Evolutionary conservation across 2,797 vertebrate genomes (phyloP).

Genomic region (Tarsius wallacei): DNA sequence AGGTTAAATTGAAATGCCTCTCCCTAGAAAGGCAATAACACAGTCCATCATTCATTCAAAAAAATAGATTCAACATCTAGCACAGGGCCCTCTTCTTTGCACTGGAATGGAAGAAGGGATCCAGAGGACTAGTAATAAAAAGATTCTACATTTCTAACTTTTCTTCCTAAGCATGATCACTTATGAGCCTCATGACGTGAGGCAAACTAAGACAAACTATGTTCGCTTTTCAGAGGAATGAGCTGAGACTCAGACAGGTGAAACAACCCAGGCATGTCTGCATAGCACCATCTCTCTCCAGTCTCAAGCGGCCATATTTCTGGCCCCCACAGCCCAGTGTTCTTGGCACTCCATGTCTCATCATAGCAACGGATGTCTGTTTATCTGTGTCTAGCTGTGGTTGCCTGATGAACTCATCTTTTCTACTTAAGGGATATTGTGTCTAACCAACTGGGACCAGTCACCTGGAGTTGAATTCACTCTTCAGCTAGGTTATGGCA

Average conservation of each 20-base stretch:
- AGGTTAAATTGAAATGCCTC: conserved; percentile 25
- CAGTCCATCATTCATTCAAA: neutral
- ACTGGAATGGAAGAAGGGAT: neutral
- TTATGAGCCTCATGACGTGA: neutral
- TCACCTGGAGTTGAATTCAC: neutral
- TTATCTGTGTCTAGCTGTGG: neutral
- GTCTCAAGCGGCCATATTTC: neutral
- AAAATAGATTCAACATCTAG: neutral
- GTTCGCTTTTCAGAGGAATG: neutral
- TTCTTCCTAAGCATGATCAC: neutral
- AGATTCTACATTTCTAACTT: neutral
- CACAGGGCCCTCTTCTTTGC: neutral
- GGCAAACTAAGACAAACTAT: neutral
- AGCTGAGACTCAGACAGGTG: neutral
- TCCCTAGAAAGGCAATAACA: neutral
- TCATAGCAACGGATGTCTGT: neutral
- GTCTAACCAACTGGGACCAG: neutral
- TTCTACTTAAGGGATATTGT: neutral
- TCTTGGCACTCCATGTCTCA: neutral
- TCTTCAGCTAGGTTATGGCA: neutral
- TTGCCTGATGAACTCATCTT: neutral
- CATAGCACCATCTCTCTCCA: neutral
- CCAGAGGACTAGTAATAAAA: neutral
- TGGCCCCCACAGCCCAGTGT: neutral
- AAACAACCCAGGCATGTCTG: neutral